Conservation (phyloP, 2,797 vertebrate species). For the Lacerta viridis region DNA sequence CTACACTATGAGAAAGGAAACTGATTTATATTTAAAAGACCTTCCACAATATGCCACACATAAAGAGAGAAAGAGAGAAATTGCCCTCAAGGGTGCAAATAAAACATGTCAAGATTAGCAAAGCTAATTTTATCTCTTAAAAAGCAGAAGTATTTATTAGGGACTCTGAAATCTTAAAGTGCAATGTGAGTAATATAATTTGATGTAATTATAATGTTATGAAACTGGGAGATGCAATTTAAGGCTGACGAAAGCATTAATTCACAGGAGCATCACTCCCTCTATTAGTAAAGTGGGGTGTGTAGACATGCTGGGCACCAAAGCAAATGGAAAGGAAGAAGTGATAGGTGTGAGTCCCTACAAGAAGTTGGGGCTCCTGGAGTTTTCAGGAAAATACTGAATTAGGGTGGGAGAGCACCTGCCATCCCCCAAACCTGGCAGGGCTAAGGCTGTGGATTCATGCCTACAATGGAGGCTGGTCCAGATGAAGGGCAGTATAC, state of each 20-base stretch:
- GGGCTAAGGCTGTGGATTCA: neutral
- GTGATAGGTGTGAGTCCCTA: neutral
- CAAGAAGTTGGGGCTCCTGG: neutral
- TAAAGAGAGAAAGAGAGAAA: slow-evolving; percentile 46
- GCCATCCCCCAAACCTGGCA: neutral
- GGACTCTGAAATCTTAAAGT: slow-evolving; percentile 65
- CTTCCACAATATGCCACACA: slow-evolving; percentile 40
- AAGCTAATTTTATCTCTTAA: slow-evolving; percentile 69
- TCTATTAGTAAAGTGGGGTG: neutral
- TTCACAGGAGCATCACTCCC: slow-evolving; percentile 71
- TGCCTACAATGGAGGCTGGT: neutral
- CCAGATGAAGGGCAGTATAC: too few species aligned
- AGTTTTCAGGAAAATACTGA: neutral
- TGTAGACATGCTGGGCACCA: neutral
- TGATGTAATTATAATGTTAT: slow-evolving; percentile 76
- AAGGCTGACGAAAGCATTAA: slow-evolving; percentile 68
- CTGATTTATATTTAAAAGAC: neutral
- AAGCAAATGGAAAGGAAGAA: neutral
- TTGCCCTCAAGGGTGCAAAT: slow-evolving; percentile 56
- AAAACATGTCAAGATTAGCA: slow-evolving; percentile 73
- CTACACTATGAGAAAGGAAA: too few species aligned
- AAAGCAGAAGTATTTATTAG: slow-evolving; percentile 71
- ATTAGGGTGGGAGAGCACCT: too few species aligned
- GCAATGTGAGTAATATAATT: slow-evolving; percentile 68
- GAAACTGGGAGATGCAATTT: slow-evolving; percentile 73